Evolutionary conservation across 2,113 vertebrate genomes (phyloP), one percentile per base, ranked within the genome.

Genomic region (Circaetus gallicus): DNA sequence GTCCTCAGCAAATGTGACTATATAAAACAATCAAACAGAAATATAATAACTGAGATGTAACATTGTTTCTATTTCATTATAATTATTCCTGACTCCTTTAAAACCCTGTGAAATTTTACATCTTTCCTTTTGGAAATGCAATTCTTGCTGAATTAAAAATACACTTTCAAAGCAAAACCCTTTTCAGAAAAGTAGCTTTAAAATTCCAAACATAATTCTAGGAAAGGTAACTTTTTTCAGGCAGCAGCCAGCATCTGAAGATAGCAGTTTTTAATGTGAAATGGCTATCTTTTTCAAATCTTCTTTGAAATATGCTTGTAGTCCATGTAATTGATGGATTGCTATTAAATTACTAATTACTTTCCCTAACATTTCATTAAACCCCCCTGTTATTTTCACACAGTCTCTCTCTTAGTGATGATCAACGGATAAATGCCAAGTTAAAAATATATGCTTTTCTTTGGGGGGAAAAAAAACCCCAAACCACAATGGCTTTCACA

Each of bases 391-490:
- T 72, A 29, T 49, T 58, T 91, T 74, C 28, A 52, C 24, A 32
- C 12, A 63, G 28, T 74, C 19, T 47, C 7, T 55, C 18, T 36
- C 24, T 91, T 18, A 8, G 49, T 36, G 45, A 45, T 40, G 36
- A n/a, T 85, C 12, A 50, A 40, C 15, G 49, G 47, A 70, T 25
- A 74, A 69, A 79, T 43, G 11, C 29, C 24, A 29, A 49, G 19
- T 42, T 71, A 77, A 85, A 90, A 85, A 67, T 36, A 25, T 2
- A 16, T 58, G 10, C 16, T 71, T 76, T 56, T 81, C 13, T 76
- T 49, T 24, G 9, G 22, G 16, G 16, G 24, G 1, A 8, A 4
- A 8, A 5, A 8, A 10, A 1, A 14, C 14, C 25, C 20, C 28
- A 71, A 66, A 61, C 11, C 62, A 43, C n/a, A 25, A 16, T 32